Evolutionary conservation across 2,113 vertebrate genomes (phyloP).

Genomic region (Ceyx melanurus): DNA sequence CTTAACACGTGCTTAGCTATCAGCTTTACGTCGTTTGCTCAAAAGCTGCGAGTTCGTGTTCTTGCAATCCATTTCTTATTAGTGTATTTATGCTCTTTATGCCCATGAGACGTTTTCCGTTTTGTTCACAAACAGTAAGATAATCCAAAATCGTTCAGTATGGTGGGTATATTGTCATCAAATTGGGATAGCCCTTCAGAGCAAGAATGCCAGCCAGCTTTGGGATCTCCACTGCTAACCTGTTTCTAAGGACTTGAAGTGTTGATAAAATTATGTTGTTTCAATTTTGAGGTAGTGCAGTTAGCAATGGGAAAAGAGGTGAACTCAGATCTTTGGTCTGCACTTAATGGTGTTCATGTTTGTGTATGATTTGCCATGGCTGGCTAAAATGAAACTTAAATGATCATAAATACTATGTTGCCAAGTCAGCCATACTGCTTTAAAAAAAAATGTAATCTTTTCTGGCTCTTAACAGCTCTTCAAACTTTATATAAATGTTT

Average conservation of each 20-base stretch:
- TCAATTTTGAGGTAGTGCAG: neutral
- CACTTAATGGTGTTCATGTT: neutral
- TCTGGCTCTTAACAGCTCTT: neutral
- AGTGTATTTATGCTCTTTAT: neutral
- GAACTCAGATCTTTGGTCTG: neutral
- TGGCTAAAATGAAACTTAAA: neutral
- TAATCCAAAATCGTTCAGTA: accelerated
- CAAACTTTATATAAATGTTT: accelerated
- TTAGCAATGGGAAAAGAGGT: neutral
- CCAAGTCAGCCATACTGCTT: neutral
- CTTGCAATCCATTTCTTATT: neutral
- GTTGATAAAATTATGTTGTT: neutral
- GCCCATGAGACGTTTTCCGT: accelerated
- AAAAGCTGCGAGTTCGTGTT: neutral
- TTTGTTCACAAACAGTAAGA: neutral
- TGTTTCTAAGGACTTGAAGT: neutral
- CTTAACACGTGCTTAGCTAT: accelerated
- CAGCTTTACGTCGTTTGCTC: neutral
- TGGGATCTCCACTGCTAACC: neutral
- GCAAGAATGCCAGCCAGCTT: neutral
- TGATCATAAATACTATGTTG: neutral
- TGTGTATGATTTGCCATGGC: accelerated
- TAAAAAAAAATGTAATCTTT: neutral
- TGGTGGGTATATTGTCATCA: neutral
- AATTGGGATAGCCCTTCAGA: neutral